Evolutionary conservation across 2,113 vertebrate species (phyloP), one percentile per base, ranked within the genome.

Genomic region (Tachuris rubrigastra): DNA sequence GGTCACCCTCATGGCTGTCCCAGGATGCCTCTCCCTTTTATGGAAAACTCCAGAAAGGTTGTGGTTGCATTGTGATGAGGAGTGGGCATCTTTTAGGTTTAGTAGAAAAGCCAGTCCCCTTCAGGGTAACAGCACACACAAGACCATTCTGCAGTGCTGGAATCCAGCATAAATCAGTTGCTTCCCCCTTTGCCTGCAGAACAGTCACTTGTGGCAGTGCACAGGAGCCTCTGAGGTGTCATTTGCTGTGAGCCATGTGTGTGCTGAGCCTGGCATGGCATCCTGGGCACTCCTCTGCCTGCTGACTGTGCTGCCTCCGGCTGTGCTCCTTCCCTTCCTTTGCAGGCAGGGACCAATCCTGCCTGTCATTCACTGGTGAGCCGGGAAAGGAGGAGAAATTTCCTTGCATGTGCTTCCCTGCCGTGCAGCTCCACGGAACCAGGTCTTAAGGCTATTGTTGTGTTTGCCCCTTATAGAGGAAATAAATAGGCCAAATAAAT

Each of bases 401-500:
- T 84, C 30, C 68, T 84, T 75, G 35, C 33, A 4, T 25, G 49
- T 39, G 14, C 46, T 69, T 87, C 12, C 74, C 85, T 73, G 59
- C 74, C 80, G 60, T 53, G 83, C 56, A 46, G 37, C 73, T 68
- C 17, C 1, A 31, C 60, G 49, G 62, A 69, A 42, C 42, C 58
- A 46, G 59, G 15, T 79, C 71, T 85, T 85, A 76, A 83, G 81
- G 78, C 78, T 92, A 21, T 77, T 88, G 74, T 87, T 76, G 46
- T 79, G 65, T 87, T 95, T 96, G 27, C 47, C 44, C 30, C 83
- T 86, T 59, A 49, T 7, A 24, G 56, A 90, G 68, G 52, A 73
- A 95, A 86, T 81, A 93, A 90, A 88, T 39, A 84, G 55, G 7
- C 21, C 55, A 83, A 69, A 93, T 86, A 90, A 95, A 93, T 86